Percentiles rank a stretch among this genome's conserved stretches.
Evolutionary conservation across 2,888 invertebrate genomes (phyloP).

Genomic region (Sarcophaga rosellei): DNA sequence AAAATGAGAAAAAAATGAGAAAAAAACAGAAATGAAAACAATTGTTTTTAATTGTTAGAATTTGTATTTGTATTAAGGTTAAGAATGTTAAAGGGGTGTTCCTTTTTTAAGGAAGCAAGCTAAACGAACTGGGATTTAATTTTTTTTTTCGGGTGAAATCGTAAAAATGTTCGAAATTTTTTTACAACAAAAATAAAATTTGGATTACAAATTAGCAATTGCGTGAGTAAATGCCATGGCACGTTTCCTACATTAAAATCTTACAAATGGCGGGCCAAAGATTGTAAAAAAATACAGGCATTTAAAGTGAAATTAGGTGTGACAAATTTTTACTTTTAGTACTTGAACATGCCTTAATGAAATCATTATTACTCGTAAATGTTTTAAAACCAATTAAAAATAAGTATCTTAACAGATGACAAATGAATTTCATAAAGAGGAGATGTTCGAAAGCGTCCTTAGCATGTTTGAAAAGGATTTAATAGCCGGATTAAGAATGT

Average conservation of each 20-base stretch:
- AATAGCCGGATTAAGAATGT: no score
- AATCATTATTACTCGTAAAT: constrained; percentile 29
- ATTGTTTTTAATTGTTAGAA: constrained; percentile 62
- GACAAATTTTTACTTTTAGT: constrained; percentile 34
- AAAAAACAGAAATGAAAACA: background rate
- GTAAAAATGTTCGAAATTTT: no score
- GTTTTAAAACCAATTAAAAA: constrained; percentile 25
- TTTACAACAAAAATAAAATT: no score
- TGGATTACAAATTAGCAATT: no score
- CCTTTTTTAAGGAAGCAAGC: no score
- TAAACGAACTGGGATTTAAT: background rate
- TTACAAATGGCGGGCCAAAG: background rate
- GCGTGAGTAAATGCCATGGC: constrained; percentile 27
- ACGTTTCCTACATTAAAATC: constrained; percentile 56
- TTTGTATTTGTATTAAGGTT: constrained; percentile 1
- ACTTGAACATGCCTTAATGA: constrained; percentile 26
- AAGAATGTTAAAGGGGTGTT: background rate
- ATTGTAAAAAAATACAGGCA: background rate
- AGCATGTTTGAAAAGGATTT: no score
- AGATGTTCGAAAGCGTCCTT: no score
- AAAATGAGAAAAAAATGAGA: background rate
- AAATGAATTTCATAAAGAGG: no score
- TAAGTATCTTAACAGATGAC: background rate
- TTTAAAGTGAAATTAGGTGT: constrained; percentile 42
- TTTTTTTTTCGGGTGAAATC: no score